phyloP scores from a whole-genome alignment of 35 echinoderm and acorn worm species.

The Apostichopus japonicus region DNA sequence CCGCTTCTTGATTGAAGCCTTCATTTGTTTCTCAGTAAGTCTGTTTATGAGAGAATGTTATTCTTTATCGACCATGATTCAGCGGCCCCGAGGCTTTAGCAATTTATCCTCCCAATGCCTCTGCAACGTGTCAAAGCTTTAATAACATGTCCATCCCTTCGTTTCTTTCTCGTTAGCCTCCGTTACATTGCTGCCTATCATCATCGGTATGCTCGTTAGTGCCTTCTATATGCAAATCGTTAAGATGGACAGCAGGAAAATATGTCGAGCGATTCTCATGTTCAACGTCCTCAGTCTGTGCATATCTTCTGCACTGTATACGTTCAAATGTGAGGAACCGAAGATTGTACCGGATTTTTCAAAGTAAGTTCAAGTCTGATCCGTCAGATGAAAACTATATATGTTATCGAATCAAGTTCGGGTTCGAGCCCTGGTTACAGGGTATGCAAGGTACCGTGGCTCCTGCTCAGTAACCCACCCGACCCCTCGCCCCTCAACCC shows the following conservation, averaged over 20 bases:
- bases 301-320: constrained; percentile 8
- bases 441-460: too few species aligned
- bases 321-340: constrained; percentile 32
- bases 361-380: neutral
- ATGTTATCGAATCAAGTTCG: too few species aligned
- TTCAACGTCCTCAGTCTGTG: constrained; percentile 2
- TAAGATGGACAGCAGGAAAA: constrained; percentile 8
- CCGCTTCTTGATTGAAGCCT: too few species aligned
- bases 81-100: neutral
- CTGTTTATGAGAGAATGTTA: too few species aligned
- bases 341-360: constrained; percentile 2
- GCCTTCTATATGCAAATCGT: constrained; percentile 29
- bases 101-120: neutral
- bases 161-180: constrained; percentile 1
- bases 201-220: constrained; percentile 10
- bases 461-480: too few species aligned
- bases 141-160: neutral
- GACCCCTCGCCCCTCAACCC: too few species aligned
- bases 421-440: too few species aligned
- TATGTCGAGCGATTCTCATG: neutral
- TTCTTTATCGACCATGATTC: too few species aligned
- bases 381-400: too few species aligned
- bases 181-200: constrained; percentile 35
- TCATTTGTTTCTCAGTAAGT: too few species aligned
- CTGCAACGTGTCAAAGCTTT: neutral